These are phyloP conservation scores for Pterostichus niger DNA, from an alignment of 2,888 invertebrate genomes.

Conservation along the genomic window DNA sequence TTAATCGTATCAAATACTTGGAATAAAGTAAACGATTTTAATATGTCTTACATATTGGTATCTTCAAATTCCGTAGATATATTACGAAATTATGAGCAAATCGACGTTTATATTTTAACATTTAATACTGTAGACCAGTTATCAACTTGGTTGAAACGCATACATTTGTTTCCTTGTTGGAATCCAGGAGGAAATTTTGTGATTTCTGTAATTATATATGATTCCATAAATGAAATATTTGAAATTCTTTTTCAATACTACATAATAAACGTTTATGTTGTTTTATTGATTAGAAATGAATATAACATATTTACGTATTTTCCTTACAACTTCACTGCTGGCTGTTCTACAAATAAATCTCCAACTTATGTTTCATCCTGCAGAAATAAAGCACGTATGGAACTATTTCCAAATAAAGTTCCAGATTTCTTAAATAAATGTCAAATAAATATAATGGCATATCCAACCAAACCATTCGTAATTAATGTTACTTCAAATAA, in stretches of 20 bases:
- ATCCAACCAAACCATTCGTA: constrained; percentile 10
- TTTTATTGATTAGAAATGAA: background rate
- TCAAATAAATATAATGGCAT: constrained; percentile 11
- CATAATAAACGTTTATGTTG: constrained; percentile 42
- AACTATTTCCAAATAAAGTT: constrained; percentile 43
- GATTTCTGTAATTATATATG: background rate
- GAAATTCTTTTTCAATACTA: constrained; percentile 27
- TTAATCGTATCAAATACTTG: background rate
- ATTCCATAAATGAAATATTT: constrained; percentile 13
- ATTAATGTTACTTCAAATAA: background rate
- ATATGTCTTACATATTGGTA: background rate
- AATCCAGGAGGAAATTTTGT: constrained; percentile 38
- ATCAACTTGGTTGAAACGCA: background rate
- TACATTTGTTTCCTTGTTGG: background rate
- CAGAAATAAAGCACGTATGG: background rate
- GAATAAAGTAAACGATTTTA: background rate
- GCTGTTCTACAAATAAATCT: background rate
- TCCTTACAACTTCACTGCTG: constrained; percentile 5
- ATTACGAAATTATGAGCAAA: background rate
- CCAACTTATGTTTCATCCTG: constrained; percentile 11
- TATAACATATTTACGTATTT: constrained; percentile 10
- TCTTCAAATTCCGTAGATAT: background rate
- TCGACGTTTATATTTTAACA: constrained; percentile 4
- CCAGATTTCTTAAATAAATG: constrained; percentile 41
- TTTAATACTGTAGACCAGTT: background rate